A percentile compares a stretch with the other conserved stretches of the same genome.
Conservation (phyloP, 1,140 invertebrate species). For the Caenorhabditis remanei region DNA sequence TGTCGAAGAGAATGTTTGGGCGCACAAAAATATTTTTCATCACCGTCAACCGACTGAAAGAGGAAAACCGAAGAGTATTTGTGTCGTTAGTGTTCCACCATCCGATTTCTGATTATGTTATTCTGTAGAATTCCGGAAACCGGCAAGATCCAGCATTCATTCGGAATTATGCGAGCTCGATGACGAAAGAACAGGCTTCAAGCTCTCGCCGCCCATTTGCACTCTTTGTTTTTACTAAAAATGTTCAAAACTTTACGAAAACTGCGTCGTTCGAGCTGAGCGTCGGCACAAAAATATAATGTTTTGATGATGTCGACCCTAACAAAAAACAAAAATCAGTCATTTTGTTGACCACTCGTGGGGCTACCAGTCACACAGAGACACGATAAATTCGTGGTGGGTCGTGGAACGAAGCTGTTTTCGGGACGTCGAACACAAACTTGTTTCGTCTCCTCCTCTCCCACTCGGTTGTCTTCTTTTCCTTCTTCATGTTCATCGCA, state of each 20-base stretch:
- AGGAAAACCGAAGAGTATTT: conserved; percentile 25
- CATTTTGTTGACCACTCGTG: conserved; percentile 48
- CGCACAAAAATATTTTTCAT: conserved; percentile 55
- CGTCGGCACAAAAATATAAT: conserved; percentile 41
- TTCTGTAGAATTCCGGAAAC: not conserved
- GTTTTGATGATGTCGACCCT: conserved; percentile 56
- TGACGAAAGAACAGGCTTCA: not conserved
- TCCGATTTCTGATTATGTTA: not conserved
- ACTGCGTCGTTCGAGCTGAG: conserved; percentile 24
- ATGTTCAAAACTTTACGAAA: conserved; percentile 3
- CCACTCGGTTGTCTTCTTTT: conserved; percentile 26
- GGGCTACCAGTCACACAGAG: conserved; percentile 36
- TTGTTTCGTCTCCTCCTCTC: conserved; percentile 40
- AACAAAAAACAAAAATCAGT: conserved; percentile 51
- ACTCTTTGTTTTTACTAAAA: conserved; percentile 21
- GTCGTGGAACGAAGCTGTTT: conserved; percentile 52
- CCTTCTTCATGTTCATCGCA: conserved; percentile 47
- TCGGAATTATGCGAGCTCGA: too few relatives aligned
- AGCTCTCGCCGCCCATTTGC: not conserved
- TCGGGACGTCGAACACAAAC: conserved; percentile 53
- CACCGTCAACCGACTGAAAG: conserved; percentile 28
- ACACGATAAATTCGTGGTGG: conserved; percentile 52
- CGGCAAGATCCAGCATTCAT: not conserved
- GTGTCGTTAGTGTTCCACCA: conserved; percentile 17
- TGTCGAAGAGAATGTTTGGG: conserved; percentile 51